Conservation (phyloP, 2,888 invertebrate genomes). For the Phorcus lineatus region DNA sequence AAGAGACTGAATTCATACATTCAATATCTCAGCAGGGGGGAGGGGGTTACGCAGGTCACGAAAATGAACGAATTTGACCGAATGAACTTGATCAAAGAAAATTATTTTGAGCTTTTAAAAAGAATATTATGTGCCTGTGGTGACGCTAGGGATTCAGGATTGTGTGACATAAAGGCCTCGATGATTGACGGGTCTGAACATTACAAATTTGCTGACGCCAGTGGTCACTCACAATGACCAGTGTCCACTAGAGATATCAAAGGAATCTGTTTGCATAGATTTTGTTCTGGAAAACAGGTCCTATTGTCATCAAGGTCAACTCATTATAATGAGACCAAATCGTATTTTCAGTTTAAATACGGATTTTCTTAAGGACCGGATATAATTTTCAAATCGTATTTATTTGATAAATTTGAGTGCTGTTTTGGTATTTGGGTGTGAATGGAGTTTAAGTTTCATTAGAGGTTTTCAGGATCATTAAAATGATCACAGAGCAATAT, state of each 20-base stretch:
- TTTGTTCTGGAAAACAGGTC: too few relatives aligned
- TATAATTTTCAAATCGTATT: too few relatives aligned
- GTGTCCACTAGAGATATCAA: constrained; percentile 7
- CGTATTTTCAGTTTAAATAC: too few relatives aligned
- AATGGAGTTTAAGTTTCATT: too few relatives aligned
- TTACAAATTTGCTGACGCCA: not conserved
- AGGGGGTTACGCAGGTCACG: constrained; percentile 8
- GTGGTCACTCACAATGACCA: not conserved
- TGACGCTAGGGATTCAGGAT: not conserved
- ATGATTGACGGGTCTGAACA: too few relatives aligned
- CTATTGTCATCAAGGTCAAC: too few relatives aligned
- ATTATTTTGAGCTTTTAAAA: not conserved
- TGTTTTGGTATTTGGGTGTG: too few relatives aligned
- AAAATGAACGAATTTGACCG: not conserved
- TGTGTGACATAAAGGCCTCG: not conserved
- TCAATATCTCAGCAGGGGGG: not conserved
- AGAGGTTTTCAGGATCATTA: too few relatives aligned
- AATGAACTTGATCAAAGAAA: constrained; percentile 2
- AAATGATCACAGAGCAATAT: too few relatives aligned
- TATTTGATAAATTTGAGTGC: too few relatives aligned
- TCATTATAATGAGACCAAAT: too few relatives aligned
- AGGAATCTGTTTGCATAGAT: not conserved
- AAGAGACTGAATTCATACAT: not conserved
- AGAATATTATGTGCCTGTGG: constrained; percentile 2
- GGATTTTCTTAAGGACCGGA: too few relatives aligned